Evolutionary conservation across 2,797 vertebrate genomes (phyloP).

Genomic region (Phrynocephalus forsythii): DNA sequence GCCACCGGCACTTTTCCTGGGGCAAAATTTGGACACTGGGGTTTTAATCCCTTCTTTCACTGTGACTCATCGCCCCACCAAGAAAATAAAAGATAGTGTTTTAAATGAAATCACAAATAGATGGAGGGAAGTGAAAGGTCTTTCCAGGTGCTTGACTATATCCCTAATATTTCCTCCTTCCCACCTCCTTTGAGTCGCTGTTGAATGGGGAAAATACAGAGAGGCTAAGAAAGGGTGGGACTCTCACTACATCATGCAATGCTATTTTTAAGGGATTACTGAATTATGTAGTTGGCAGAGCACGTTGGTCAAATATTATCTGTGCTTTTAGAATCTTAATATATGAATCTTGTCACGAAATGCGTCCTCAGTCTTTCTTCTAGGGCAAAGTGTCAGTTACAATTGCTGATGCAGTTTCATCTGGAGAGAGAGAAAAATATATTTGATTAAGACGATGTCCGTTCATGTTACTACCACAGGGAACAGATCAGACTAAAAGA

Average conservation of each 20-base stretch:
- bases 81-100: background rate
- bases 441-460: background rate
- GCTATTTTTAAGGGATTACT: conserved; percentile 17
- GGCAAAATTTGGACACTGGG: background rate
- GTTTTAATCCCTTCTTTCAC: background rate
- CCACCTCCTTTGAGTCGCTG: background rate
- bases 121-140: background rate
- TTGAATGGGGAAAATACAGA: conserved; percentile 10
- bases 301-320: background rate
- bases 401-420: background rate
- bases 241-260: background rate
- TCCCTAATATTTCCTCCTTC: background rate
- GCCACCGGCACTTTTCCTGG: background rate
- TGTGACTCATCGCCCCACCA: background rate
- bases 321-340: background rate
- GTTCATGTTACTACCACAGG: background rate
- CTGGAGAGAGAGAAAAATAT: background rate
- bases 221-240: background rate
- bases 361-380: background rate
- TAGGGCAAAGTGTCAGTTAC: background rate
- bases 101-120: conserved; percentile 11
- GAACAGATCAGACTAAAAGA: background rate
- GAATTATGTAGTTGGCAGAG: background rate
- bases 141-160: background rate
- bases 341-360: background rate